Conservation (phyloP, 2,797 vertebrate species). For the Dermochelys coriacea region DNA sequence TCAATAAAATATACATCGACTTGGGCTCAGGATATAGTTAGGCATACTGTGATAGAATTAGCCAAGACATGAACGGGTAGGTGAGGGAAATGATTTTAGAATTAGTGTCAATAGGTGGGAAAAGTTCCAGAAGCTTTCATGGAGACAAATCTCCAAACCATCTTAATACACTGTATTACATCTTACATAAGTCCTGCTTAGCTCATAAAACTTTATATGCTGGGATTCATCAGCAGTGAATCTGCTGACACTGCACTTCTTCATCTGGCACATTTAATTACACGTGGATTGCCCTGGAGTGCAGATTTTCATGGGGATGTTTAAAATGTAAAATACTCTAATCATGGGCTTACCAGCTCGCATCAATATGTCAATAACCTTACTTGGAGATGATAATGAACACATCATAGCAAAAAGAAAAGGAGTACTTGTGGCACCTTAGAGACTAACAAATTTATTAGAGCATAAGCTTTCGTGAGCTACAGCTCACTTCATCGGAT, state of each 20-base stretch:
- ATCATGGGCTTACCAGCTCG: neutral
- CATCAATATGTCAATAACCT: neutral
- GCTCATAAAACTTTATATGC: neutral
- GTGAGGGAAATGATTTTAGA: neutral
- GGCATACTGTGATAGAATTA: neutral
- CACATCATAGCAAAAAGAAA: neutral
- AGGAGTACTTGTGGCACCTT: too few relatives aligned
- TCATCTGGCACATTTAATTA: neutral
- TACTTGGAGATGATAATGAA: neutral
- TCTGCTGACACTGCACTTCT: neutral
- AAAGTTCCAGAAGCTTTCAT: neutral
- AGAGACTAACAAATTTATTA: too few relatives aligned
- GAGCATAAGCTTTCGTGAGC: too few relatives aligned
- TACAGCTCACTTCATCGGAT: too few relatives aligned
- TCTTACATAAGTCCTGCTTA: neutral
- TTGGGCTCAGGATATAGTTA: too few relatives aligned
- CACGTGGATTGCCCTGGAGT: neutral
- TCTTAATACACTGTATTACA: neutral
- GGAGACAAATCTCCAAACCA: neutral
- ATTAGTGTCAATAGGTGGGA: neutral
- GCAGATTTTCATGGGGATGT: neutral
- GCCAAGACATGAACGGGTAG: neutral
- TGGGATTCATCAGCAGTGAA: neutral
- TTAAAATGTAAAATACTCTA: neutral
- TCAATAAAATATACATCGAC: neutral